Conservation (phyloP, 2,113 vertebrate genomes). For the Dicentrarchus labrax region DNA sequence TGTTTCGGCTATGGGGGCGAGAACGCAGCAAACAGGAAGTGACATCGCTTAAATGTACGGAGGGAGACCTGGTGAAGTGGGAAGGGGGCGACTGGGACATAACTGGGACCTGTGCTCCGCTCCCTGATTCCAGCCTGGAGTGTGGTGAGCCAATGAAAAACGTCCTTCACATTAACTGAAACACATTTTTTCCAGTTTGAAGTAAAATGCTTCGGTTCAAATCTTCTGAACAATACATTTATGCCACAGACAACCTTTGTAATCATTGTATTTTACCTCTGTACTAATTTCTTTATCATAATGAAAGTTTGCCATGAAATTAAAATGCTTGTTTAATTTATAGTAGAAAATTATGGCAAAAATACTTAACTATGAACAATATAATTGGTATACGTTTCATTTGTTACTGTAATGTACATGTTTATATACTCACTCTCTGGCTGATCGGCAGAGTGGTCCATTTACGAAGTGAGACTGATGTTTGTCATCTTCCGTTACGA, state of each 20-base stretch:
- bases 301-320: neutral
- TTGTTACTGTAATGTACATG: neutral
- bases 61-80: slow-evolving; percentile 88
- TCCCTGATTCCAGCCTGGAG: slow-evolving; percentile 66
- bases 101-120: slow-evolving; percentile 26
- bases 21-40: slow-evolving; percentile 76
- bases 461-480: slow-evolving; percentile 68
- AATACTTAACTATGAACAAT: neutral
- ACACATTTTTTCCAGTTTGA: neutral
- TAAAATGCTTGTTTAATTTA: neutral
- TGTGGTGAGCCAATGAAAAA: slow-evolving; percentile 85
- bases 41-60: slow-evolving; percentile 70
- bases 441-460: slow-evolving; percentile 74
- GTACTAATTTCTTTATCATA: neutral
- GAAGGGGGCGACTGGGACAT: slow-evolving; percentile 81
- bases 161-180: neutral
- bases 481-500: slow-evolving; percentile 55
- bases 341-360: neutral
- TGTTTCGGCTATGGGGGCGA: slow-evolving; percentile 89
- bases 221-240: no score
- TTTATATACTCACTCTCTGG: neutral
- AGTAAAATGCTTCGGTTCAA: no score
- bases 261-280: neutral
- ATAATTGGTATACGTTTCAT: neutral
- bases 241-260: no score